Evolutionary conservation across 2,113 vertebrate species (phyloP).

Genomic region (Hipposideros armiger): DNA sequence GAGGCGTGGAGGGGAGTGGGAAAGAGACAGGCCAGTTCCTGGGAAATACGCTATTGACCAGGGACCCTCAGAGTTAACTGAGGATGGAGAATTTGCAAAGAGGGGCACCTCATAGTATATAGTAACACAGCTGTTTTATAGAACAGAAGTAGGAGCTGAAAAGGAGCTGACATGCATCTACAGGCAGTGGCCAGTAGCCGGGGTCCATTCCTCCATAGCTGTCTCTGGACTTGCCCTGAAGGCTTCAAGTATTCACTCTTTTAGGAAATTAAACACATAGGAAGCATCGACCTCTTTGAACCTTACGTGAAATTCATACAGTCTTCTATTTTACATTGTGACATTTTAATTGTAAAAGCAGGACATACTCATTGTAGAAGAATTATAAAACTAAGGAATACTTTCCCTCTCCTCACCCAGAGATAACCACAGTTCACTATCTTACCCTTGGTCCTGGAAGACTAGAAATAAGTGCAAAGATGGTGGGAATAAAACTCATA

Average conservation of each 20-base stretch:
- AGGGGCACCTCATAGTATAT: background rate
- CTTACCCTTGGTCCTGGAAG: background rate
- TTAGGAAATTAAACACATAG: background rate
- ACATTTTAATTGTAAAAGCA: slow-evolving; percentile 63
- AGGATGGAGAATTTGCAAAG: background rate
- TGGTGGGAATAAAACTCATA: background rate
- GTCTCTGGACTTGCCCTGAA: background rate
- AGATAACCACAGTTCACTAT: background rate
- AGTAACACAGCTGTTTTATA: background rate
- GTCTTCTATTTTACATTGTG: slow-evolving; percentile 55
- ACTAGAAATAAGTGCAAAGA: background rate
- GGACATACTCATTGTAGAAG: slow-evolving; percentile 1
- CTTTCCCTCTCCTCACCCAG: background rate
- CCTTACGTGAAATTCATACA: slow-evolving; percentile 52
- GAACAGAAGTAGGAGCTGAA: background rate
- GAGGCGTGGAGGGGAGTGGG: background rate
- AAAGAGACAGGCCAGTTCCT: background rate
- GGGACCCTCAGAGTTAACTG: background rate
- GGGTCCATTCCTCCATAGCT: background rate
- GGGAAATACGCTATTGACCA: background rate
- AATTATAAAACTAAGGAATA: background rate
- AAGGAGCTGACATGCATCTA: background rate
- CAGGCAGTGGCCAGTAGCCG: background rate
- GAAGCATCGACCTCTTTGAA: background rate
- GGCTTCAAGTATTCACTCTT: background rate